Evolutionary conservation across 1,140 invertebrate species (phyloP).

Genomic region (Eumeta japonica): DNA sequence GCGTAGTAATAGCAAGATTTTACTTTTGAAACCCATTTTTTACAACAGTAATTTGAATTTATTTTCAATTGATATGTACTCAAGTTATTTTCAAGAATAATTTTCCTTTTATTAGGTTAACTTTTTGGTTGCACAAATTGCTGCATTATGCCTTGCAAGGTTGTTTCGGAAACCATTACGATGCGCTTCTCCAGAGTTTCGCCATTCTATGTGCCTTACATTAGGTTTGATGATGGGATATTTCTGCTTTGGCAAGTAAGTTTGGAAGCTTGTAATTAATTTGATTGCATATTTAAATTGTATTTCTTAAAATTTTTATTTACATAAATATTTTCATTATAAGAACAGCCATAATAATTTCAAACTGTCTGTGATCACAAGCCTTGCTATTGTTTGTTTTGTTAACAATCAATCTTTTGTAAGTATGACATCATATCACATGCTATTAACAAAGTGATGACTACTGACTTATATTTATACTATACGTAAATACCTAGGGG

Average conservation of each 20-base stretch:
- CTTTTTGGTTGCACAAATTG: constrained; percentile 79
- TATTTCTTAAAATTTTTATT: too few species aligned
- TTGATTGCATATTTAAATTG: too few species aligned
- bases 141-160: constrained; percentile 72
- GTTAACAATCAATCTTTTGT: too few species aligned
- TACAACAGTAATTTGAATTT: neutral
- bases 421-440: too few species aligned
- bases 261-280: too few species aligned
- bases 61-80: neutral
- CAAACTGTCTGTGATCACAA: too few species aligned
- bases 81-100: constrained; percentile 1
- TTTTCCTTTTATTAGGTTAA: constrained; percentile 69
- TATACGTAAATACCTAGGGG: too few species aligned
- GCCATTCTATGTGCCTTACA: constrained; percentile 73
- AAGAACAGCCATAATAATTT: too few species aligned
- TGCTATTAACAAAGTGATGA: too few species aligned
- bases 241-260: constrained; percentile 86
- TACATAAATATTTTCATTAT: too few species aligned
- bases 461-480: too few species aligned
- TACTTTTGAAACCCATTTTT: neutral
- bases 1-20: neutral
- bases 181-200: constrained; percentile 65
- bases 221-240: constrained; percentile 77
- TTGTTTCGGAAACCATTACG: constrained; percentile 72
- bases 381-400: too few species aligned